Evolutionary conservation across 2,888 invertebrate genomes (phyloP).

Genomic region (Mimumesa dahlbomi): DNA sequence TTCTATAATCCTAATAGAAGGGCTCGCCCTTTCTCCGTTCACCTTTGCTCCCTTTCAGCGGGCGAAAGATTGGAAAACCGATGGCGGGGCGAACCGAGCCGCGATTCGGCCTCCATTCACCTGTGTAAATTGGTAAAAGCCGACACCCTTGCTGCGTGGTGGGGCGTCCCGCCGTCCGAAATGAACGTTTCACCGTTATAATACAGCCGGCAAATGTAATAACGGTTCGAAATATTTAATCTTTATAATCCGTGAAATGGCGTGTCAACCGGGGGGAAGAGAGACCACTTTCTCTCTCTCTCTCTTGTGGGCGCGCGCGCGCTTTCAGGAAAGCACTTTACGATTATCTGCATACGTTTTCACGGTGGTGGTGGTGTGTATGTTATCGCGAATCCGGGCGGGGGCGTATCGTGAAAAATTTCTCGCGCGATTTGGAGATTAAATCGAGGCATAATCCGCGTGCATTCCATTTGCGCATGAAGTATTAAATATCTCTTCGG

Average conservation of each 20-base stretch:
- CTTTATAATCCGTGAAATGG: slow-evolving; percentile 28
- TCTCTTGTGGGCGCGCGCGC: no score
- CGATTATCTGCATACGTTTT: slow-evolving; percentile 23
- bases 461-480: slow-evolving; percentile 33
- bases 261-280: no score
- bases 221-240: slow-evolving; percentile 32
- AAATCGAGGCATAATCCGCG: slow-evolving; percentile 51
- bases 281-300: no score
- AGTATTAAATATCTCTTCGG: slow-evolving; percentile 48
- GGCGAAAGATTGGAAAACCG: no score
- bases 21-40: no score
- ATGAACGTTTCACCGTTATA: background rate
- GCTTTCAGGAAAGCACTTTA: no score
- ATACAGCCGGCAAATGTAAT: background rate
- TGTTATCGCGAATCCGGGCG: slow-evolving; percentile 1
- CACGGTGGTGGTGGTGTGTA: background rate
- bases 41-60: no score
- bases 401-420: slow-evolving; percentile 39
- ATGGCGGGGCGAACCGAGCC: no score
- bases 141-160: background rate
- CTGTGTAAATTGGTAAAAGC: no score
- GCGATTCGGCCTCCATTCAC: no score
- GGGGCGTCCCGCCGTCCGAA: no score
- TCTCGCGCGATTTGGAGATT: slow-evolving; percentile 46
- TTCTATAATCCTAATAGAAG: no score